Evolutionary conservation across 92 coral and sea anemone genomes (phyloP).

Genomic region (Siderastrea siderea): DNA sequence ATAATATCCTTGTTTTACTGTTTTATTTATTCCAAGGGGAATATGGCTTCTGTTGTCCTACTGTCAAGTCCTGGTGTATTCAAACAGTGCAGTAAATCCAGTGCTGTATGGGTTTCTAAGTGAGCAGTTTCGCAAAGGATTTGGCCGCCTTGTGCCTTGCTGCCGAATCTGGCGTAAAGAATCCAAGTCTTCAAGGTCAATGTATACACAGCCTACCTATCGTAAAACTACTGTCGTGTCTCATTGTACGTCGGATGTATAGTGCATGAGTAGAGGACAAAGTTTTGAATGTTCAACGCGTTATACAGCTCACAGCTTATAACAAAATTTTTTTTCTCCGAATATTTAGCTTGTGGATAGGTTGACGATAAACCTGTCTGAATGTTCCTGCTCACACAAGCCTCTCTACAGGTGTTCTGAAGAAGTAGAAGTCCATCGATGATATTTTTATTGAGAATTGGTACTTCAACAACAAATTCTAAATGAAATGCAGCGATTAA

Average conservation of each 20-base stretch:
- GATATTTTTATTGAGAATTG: no score
- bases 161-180: slow-evolving; percentile 42
- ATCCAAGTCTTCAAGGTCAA: slow-evolving; percentile 34
- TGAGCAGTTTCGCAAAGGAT: slow-evolving; percentile 91
- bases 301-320: not conserved
- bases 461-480: no score
- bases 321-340: no score
- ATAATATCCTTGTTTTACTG: not conserved
- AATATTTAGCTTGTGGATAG: no score
- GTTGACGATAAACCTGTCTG: no score
- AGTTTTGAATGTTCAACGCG: not conserved
- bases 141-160: slow-evolving; percentile 64
- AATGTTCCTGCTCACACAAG: no score
- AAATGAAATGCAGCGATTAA: no score
- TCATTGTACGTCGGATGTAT: slow-evolving; percentile 25
- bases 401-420: no score
- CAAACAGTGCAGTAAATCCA: slow-evolving; percentile 94
- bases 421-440: no score
- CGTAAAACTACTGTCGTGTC: not conserved
- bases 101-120: slow-evolving; percentile 95
- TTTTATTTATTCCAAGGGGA: slow-evolving; percentile 26
- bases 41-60: slow-evolving; percentile 79
- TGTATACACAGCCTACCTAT: slow-evolving; percentile 23
- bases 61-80: slow-evolving; percentile 84
- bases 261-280: not conserved